Percentiles rank a stretch among this genome's conserved stretches.
Evolutionary conservation across 2,888 invertebrate species (phyloP).

Genomic region (Agrotis segetum): DNA sequence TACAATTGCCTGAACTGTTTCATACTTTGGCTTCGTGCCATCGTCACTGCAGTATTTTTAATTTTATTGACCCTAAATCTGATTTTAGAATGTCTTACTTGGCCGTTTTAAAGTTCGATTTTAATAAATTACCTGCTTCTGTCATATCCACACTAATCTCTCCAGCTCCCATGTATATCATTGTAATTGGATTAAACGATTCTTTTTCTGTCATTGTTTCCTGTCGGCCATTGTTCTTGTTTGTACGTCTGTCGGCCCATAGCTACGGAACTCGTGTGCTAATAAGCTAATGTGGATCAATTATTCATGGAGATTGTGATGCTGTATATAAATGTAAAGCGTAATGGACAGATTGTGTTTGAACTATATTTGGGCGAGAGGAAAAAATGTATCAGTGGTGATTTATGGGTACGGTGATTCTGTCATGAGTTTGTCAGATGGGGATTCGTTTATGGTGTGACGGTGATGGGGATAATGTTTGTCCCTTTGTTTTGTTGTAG

Average conservation of each 20-base stretch:
- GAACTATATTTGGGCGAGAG: conserved; percentile 46
- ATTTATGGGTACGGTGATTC: conserved; percentile 39
- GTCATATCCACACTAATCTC: conserved; percentile 72
- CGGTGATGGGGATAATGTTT: not conserved
- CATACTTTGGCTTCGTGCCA: too few species aligned
- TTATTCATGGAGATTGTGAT: conserved; percentile 84
- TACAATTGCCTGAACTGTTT: too few species aligned
- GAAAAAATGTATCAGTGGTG: conserved; percentile 43
- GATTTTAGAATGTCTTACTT: too few species aligned
- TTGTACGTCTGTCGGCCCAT: conserved; percentile 77
- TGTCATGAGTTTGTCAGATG: conserved; percentile 24
- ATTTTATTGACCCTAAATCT: too few species aligned
- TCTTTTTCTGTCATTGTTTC: conserved; percentile 88
- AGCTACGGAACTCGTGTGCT: conserved; percentile 77
- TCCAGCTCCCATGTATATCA: conserved; percentile 77
- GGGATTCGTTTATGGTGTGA: conserved; percentile 22
- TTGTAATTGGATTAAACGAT: conserved; percentile 90
- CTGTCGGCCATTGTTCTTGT: conserved; percentile 85
- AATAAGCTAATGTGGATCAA: conserved; percentile 88
- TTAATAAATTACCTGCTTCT: too few species aligned
- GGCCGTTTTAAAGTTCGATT: too few species aligned
- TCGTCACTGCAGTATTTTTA: too few species aligned
- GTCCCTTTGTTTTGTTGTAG: not conserved
- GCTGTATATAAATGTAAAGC: conserved; percentile 51
- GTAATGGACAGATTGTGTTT: conserved; percentile 68